phyloP scores from a whole-genome alignment of 2,888 invertebrate genomes.

The Tubulanus polymorphus region DNA sequence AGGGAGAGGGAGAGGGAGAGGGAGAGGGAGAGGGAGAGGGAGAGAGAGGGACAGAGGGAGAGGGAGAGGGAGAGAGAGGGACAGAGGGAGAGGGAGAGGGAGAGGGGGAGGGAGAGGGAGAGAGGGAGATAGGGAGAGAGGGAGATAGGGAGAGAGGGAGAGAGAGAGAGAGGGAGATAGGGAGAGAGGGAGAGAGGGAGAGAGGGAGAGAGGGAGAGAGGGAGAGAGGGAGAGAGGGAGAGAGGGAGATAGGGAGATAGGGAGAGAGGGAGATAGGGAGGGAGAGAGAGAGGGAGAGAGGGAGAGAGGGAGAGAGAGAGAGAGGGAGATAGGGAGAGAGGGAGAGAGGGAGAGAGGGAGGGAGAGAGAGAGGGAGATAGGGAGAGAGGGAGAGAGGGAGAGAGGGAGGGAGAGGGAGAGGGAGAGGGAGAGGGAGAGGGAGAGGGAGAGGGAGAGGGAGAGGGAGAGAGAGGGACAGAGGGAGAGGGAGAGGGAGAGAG shows the following conservation, averaged over 20 bases:
- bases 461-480: too few relatives aligned
- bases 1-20: background rate
- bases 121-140: too few relatives aligned
- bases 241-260: too few relatives aligned
- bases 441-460: constrained; percentile 8
- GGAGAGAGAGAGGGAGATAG: constrained; percentile 4
- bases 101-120: background rate
- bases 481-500: too few relatives aligned
- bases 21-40: background rate
- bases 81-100: background rate
- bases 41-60: too few relatives aligned
- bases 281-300: background rate
- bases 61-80: too few relatives aligned
- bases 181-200: background rate
- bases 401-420: constrained; percentile 7
- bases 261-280: too few relatives aligned
- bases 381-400: too few relatives aligned
- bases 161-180: too few relatives aligned
- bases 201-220: background rate
- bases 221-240: background rate
- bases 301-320: constrained; percentile 9
- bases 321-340: too few relatives aligned
- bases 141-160: too few relatives aligned
- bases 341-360: constrained; percentile 1
- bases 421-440: constrained; percentile 6